phyloP scores from a whole-genome alignment of 2,797 vertebrate species.

The Steatocranus sp. region DNA sequence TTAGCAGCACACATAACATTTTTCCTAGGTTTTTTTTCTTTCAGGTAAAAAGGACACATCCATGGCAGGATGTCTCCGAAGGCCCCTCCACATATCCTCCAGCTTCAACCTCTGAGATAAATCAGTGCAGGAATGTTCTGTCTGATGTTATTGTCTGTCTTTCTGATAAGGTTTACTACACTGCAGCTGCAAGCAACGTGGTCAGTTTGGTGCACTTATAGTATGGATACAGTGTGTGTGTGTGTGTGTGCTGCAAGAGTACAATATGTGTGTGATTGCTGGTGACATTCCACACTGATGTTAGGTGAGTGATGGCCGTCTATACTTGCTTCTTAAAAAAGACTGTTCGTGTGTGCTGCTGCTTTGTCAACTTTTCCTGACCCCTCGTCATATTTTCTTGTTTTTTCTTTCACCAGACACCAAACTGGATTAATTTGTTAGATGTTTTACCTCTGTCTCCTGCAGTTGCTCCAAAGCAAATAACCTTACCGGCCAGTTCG shows the following conservation, averaged over 20 bases:
- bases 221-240: not conserved
- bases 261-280: not conserved
- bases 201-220: not conserved
- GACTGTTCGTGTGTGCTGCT: not conserved
- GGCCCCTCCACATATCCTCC: not conserved
- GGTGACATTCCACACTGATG: not conserved
- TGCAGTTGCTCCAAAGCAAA: constrained; percentile 43
- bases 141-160: constrained; percentile 18
- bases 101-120: constrained; percentile 29
- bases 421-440: constrained; percentile 23
- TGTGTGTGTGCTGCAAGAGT: not conserved
- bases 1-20: not conserved
- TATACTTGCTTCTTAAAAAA: not conserved
- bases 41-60: constrained; percentile 6
- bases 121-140: constrained; percentile 55
- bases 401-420: constrained; percentile 14
- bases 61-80: not conserved
- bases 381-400: not conserved
- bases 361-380: constrained; percentile 18
- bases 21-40: not conserved
- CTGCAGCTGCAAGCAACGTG: constrained; percentile 1
- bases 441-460: constrained; percentile 6
- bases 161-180: constrained; percentile 24
- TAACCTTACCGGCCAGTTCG: constrained; percentile 25
- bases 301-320: not conserved